These are phyloP conservation scores for Megatriorchis doriae DNA, from an alignment of 2,113 vertebrate genomes.

Conservation along the genomic window DNA sequence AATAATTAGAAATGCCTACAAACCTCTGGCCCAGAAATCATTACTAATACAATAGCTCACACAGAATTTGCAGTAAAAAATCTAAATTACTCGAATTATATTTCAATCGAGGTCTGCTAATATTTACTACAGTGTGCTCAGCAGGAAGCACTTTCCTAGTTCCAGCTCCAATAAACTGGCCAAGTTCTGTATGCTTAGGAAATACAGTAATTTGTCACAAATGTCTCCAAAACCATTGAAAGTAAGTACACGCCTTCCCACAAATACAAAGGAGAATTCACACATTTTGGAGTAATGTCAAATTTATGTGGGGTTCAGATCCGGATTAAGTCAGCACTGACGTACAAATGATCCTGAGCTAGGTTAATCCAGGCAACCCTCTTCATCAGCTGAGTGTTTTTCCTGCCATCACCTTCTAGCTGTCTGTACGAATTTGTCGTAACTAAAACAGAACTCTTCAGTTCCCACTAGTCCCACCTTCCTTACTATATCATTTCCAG, in stretches of 20 bases:
- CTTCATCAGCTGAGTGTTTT: background rate
- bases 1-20: background rate
- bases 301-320: background rate
- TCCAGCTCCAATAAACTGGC: background rate
- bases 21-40: background rate
- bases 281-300: background rate
- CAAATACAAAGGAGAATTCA: rapidly evolving
- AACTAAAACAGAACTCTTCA: background rate
- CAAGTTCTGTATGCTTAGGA: background rate
- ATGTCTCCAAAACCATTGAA: background rate
- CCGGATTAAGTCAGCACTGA: background rate
- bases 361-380: background rate
- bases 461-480: background rate
- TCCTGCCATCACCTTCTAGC: background rate
- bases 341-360: rapidly evolving
- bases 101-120: background rate
- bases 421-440: background rate
- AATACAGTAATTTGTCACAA: background rate
- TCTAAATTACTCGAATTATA: background rate
- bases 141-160: background rate
- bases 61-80: background rate
- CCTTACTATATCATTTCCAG: background rate
- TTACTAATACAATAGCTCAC: background rate
- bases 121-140: background rate
- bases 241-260: background rate